Evolutionary conservation across 2,888 invertebrate genomes (phyloP).

Genomic region (Agrotis segetum): DNA sequence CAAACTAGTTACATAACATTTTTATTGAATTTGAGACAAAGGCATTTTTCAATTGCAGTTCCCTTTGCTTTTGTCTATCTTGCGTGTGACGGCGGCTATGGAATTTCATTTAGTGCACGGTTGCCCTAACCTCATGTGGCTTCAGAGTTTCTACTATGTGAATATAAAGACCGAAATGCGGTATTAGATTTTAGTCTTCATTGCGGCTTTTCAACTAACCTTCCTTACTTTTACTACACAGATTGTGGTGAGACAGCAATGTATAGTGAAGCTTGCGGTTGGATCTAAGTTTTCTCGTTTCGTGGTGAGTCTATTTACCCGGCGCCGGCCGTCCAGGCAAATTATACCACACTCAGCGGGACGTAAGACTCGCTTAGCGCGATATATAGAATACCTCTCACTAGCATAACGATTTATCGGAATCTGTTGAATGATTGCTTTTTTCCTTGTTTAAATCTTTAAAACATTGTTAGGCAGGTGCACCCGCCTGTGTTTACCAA

Average conservation of each 20-base stretch:
- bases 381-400: slow-evolving; percentile 81
- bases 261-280: slow-evolving; percentile 18
- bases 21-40: slow-evolving; percentile 59
- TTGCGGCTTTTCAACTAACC: slow-evolving; percentile 18
- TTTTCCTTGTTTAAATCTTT: slow-evolving; percentile 26
- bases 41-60: slow-evolving; percentile 68
- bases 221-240: slow-evolving; percentile 1
- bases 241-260: slow-evolving; percentile 21
- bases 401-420: slow-evolving; percentile 75
- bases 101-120: slow-evolving; percentile 69
- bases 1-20: slow-evolving; percentile 37
- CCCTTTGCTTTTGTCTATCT: slow-evolving; percentile 56
- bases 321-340: slow-evolving; percentile 70
- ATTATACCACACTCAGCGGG: slow-evolving; percentile 84
- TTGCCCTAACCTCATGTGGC: slow-evolving; percentile 53
- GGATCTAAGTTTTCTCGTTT: slow-evolving; percentile 29
- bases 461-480: slow-evolving; percentile 38
- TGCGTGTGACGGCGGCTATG: slow-evolving; percentile 59
- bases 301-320: slow-evolving; percentile 33
- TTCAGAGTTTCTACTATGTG: slow-evolving; percentile 34
- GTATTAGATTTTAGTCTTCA: slow-evolving; percentile 41
- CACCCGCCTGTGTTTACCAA: not conserved
- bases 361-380: slow-evolving; percentile 75
- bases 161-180: slow-evolving; percentile 14
- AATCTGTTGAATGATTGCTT: slow-evolving; percentile 61